A percentile compares a stretch with the other conserved stretches of the same genome.
Evolutionary conservation across 30 jellyfish, hydroid and myxozoan genomes (phyloP).

Genomic region (Pseudorhiza aurosa): DNA sequence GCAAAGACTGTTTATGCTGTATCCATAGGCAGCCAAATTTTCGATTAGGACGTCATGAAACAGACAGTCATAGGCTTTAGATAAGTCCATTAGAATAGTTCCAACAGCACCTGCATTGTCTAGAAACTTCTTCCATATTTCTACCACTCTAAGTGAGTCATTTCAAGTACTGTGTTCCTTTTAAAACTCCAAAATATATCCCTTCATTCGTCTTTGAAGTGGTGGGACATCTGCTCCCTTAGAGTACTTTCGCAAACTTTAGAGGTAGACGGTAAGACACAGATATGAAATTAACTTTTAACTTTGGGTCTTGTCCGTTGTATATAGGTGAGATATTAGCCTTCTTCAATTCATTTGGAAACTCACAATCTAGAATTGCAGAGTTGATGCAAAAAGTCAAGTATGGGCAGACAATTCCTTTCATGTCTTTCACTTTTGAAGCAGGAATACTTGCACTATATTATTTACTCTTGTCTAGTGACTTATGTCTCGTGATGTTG

Average conservation of each 20-base stretch:
- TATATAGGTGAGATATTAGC: constrained; percentile 24
- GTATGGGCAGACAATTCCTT: constrained; percentile 39
- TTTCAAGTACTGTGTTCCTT: neutral
- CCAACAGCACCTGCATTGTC: constrained; percentile 10
- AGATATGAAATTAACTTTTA: neutral
- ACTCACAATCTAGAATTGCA: constrained; percentile 23
- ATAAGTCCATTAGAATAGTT: constrained; percentile 11
- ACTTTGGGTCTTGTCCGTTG: constrained; percentile 10
- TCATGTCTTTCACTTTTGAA: neutral
- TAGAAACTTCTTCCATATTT: neutral
- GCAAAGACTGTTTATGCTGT: constrained; percentile 1
- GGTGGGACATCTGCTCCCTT: neutral
- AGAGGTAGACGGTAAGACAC: neutral
- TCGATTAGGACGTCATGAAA: constrained; percentile 24
- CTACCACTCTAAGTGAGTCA: neutral
- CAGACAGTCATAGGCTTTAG: constrained; percentile 6
- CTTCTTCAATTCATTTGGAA: constrained; percentile 38
- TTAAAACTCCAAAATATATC: neutral
- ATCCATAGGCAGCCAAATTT: constrained; percentile 38
- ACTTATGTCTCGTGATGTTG: constrained; percentile 18
- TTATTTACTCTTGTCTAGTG: constrained; percentile 21
- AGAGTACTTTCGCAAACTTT: neutral
- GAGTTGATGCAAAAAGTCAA: constrained; percentile 42
- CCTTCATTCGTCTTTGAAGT: neutral
- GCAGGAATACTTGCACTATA: constrained; percentile 40